Evolutionary conservation across 2,888 invertebrate genomes (phyloP).

Genomic region (Drosophila ezoana): DNA sequence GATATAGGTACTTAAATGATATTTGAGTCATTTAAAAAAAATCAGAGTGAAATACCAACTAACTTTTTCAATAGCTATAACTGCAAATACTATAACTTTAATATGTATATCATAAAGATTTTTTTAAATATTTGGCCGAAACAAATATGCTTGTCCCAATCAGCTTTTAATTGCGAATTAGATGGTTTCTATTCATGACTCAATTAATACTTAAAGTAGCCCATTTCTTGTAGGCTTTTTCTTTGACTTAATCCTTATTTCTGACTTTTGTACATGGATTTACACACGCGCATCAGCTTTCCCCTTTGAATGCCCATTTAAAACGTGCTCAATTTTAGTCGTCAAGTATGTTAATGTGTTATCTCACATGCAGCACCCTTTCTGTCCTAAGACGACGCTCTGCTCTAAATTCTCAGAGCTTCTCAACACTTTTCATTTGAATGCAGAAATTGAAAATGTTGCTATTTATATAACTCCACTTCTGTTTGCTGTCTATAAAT

Average conservation of each 20-base stretch:
- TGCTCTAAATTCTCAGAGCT: neutral
- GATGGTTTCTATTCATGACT: too few species aligned
- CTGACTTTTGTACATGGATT: neutral
- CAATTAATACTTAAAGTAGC: too few species aligned
- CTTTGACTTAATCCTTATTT: neutral
- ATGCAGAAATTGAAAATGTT: neutral
- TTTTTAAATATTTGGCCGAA: too few species aligned
- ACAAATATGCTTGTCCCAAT: too few species aligned
- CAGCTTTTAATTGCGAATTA: too few species aligned
- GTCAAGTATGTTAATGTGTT: neutral
- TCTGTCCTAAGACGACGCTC: neutral
- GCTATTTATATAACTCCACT: slow-evolving; percentile 6
- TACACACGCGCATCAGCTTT: neutral
- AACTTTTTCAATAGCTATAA: too few species aligned
- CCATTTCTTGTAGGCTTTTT: neutral
- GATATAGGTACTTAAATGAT: too few species aligned
- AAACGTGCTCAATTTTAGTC: neutral
- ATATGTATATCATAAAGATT: too few species aligned
- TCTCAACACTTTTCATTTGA: neutral
- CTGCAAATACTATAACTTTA: too few species aligned
- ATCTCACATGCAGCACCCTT: neutral
- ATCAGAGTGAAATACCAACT: too few species aligned
- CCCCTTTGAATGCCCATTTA: neutral
- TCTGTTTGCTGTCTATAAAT: slow-evolving; percentile 17
- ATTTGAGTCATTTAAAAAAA: too few species aligned